Evolutionary conservation across 2,888 invertebrate species (phyloP).

Genomic region (Temnothorax unifasciatus): DNA sequence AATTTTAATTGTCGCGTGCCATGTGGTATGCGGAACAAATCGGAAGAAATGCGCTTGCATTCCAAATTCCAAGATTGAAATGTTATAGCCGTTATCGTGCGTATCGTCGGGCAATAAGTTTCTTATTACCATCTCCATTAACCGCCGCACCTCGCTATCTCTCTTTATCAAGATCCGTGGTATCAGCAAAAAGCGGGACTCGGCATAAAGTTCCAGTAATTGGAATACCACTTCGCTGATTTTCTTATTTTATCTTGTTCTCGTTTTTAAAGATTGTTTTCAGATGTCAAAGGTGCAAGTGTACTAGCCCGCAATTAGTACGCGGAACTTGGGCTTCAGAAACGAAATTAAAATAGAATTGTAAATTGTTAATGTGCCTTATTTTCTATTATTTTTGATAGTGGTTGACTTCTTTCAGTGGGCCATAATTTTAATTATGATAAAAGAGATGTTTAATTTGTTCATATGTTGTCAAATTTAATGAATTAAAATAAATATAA

Average conservation of each 20-base stretch:
- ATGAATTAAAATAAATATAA: background rate
- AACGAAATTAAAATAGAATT: too few relatives aligned
- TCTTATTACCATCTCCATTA: slow-evolving; percentile 23
- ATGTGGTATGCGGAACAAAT: background rate
- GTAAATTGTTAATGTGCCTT: too few relatives aligned
- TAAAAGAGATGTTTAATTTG: background rate
- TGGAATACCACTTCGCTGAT: background rate
- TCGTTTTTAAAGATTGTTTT: background rate
- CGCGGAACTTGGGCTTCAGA: too few relatives aligned
- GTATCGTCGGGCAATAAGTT: background rate
- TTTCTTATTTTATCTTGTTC: background rate
- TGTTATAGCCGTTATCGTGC: background rate
- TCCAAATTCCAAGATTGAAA: background rate
- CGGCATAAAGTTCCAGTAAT: slow-evolving; percentile 4
- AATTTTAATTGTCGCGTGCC: background rate
- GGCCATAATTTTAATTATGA: background rate
- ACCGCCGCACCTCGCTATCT: background rate
- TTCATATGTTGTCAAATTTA: background rate
- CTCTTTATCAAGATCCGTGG: background rate
- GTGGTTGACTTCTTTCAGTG: too few relatives aligned
- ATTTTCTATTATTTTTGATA: too few relatives aligned
- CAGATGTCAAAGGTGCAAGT: background rate
- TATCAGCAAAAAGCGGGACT: background rate
- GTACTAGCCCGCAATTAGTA: too few relatives aligned
- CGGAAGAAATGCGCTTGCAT: background rate